Percentiles rank a stretch among this genome's conserved stretches.
phyloP scores from a whole-genome alignment of 2,797 vertebrate genomes.

The Pantherophis alleghaniensis region DNA sequence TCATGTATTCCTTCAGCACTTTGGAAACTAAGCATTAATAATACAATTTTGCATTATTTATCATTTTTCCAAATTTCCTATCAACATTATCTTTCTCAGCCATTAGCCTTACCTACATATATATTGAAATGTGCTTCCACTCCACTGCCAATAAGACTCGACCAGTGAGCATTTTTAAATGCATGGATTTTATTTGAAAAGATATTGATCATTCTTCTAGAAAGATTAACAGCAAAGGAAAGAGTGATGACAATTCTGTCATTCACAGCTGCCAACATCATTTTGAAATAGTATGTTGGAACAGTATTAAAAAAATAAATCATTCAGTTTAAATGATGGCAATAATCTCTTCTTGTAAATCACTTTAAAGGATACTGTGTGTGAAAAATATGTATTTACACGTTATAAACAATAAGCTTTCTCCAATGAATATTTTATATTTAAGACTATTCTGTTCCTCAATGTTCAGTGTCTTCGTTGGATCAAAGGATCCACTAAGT shows the following conservation, averaged over 20 bases:
- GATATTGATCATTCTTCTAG: not conserved
- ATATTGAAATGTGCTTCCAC: not conserved
- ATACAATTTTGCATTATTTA: not conserved
- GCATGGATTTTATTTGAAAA: conserved; percentile 14
- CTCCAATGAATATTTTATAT: not conserved
- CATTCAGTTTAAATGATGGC: not conserved
- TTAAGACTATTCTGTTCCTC: not conserved
- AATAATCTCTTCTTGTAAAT: conserved; percentile 26
- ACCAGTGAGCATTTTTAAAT: not conserved
- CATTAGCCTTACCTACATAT: not conserved
- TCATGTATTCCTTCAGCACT: not conserved
- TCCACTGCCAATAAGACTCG: not conserved
- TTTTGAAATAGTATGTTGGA: not conserved
- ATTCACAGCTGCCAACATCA: conserved; percentile 28
- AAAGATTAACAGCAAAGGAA: conserved; percentile 13
- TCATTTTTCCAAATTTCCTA: not conserved
- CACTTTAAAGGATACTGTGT: not conserved
- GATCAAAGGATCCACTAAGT: not conserved
- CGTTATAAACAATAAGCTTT: not conserved
- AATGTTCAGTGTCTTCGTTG: not conserved
- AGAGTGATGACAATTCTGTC: conserved; percentile 35
- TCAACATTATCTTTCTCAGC: not conserved
- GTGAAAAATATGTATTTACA: not conserved
- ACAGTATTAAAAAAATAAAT: not conserved
- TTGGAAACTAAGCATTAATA: not conserved